Percentiles rank a stretch among this genome's conserved stretches.
These are phyloP conservation scores for Raja brachyura DNA, from an alignment of 2,113 vertebrate species.

Conservation along the genomic window DNA sequence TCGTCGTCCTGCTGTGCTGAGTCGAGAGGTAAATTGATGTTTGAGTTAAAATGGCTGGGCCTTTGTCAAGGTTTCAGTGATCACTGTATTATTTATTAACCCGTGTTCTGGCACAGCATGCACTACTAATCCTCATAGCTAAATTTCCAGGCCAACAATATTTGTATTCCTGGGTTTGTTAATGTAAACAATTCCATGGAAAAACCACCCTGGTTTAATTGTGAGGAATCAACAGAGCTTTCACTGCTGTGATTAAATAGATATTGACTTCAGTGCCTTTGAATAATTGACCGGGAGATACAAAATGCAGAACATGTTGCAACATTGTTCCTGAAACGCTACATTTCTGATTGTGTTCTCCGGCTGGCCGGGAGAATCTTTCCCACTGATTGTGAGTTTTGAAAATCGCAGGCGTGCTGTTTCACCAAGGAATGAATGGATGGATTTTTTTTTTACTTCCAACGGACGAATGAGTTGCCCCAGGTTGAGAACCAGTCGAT, in stretches of 20 bases:
- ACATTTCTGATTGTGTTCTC: background rate
- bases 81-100: background rate
- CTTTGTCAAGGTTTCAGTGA: background rate
- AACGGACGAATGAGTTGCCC: background rate
- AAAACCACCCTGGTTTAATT: background rate
- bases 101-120: background rate
- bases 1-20: too few species aligned
- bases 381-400: background rate
- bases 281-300: background rate
- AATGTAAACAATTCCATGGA: background rate
- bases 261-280: background rate
- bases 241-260: background rate
- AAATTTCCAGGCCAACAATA: background rate
- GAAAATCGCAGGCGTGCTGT: background rate
- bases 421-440: background rate
- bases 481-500: background rate
- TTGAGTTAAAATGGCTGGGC: too few species aligned
- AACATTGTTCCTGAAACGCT: background rate
- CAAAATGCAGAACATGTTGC: background rate
- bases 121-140: background rate
- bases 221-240: background rate
- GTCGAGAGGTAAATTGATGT: too few species aligned
- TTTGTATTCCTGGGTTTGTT: background rate
- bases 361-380: too few species aligned
- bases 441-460: background rate